phyloP scores from a whole-genome alignment of 1,140 invertebrate species.

The Plectrocnemia conspersa region DNA sequence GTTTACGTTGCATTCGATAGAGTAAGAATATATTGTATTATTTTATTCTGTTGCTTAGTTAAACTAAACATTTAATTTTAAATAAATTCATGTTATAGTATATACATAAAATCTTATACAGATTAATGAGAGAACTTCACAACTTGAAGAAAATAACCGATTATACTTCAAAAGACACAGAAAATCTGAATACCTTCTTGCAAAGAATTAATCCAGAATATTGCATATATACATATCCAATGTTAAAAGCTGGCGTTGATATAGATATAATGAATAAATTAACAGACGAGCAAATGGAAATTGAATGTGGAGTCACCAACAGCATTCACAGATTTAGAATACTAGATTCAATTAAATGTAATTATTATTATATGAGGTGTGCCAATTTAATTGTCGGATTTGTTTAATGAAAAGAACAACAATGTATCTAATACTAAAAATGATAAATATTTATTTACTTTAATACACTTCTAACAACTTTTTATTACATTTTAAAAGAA shows the following conservation, averaged over 20 bases:
- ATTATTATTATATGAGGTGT: too few species aligned
- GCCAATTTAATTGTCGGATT: too few species aligned
- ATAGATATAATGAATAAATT: slow-evolving; percentile 74
- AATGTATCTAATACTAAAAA: background rate
- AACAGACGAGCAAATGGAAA: slow-evolving; percentile 84
- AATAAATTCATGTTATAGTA: too few species aligned
- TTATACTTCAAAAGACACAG: slow-evolving; percentile 90
- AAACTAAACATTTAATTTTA: too few species aligned
- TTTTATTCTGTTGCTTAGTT: too few species aligned
- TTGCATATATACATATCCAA: slow-evolving; percentile 93
- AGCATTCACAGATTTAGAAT: slow-evolving; percentile 92
- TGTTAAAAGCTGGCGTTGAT: slow-evolving; percentile 93
- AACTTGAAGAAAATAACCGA: slow-evolving; percentile 96
- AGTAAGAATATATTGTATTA: too few species aligned
- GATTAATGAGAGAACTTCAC: slow-evolving; percentile 90
- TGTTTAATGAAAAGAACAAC: background rate
- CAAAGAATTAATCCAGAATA: slow-evolving; percentile 84
- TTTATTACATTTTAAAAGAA: too few species aligned
- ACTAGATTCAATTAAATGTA: slow-evolving; percentile 79
- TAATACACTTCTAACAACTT: too few species aligned
- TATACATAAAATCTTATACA: slow-evolving; percentile 48
- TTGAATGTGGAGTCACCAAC: slow-evolving; percentile 88
- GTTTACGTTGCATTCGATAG: too few species aligned
- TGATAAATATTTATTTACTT: slow-evolving; percentile 24
- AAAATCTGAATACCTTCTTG: slow-evolving; percentile 87